Base-by-base conservation (phyloP, 2,888 invertebrate genomes). In the Psococerastis gibbosa region DNA sequence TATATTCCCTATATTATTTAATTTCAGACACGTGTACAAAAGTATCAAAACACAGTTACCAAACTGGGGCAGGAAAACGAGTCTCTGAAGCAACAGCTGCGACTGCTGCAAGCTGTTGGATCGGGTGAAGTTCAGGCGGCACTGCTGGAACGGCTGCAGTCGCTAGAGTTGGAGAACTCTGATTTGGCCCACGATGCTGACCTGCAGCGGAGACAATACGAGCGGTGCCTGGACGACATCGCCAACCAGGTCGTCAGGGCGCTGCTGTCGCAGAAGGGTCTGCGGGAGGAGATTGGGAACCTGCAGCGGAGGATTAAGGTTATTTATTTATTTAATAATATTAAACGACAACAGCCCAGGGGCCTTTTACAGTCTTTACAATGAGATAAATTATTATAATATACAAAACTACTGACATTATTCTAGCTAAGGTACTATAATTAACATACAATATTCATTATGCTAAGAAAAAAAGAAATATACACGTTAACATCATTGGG, bases 221-320 rank as follows among this genome's bases (percentile, higher is more conserved):
- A 84, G 64, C 65, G 75, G 54, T 71, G 83, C 60, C 63, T 84
- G 55, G 79, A 85, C 64, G 78, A 85, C 63, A 80, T 85, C 49
- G 84, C 81, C 48, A 79, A 79, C 60, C 79, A 80, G 59, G 80
- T 82, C 51, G 81, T 85, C 46, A 74, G 80, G 53, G 84, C 84
- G 42, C 67, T 85, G 49, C 71, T 85, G 52, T 78, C 80, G 41
- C 85, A 85, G 67, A 85, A 84, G 82, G 77, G 76, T 53, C 67
- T 83, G 45, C 72, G 79, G 47, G 83, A 83, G 57, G 83, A 84
- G 62, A 70, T 84, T 56, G 69, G 73, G 45, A 73, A 75, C 48
- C 66, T 84, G 13, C 76, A 80, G 54, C 69, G 70, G 47, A 70
- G 78, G 47, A 80, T 84, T 38, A 73, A 76, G 50, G 27, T 27